Evolutionary conservation across 2,797 vertebrate genomes (phyloP), one percentile per base, ranked within the genome.

Genomic region (Muscicapa comitata): DNA sequence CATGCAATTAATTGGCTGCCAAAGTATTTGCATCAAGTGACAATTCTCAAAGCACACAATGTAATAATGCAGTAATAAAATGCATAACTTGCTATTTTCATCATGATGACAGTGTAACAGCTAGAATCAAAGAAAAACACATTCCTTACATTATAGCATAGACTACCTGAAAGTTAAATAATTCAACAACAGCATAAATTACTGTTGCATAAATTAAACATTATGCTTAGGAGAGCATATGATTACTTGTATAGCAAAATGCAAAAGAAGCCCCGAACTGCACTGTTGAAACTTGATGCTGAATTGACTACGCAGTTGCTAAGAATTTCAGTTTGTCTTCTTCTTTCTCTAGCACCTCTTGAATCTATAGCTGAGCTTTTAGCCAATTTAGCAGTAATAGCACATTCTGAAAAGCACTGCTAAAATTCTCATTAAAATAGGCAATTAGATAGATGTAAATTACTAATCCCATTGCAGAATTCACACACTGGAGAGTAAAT

Each of bases 121-220:
- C 31, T 59, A 82, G 48, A 94, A 94, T 79, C 61, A 95, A 94
- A 90, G 90, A 65, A 88, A 92, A 93, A 40, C 11, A 40, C 20
- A 42, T 67, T 77, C n/a, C 10, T 71, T 72, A 53, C 45, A 71
- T 82, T 79, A 67, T 24, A 71, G 20, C 1, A 13, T 24, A 83
- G 53, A 83, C 40, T 88, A 82, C 15, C 42, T 33, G 61, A 42
- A 94, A 62, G 57, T 42, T 86, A 92, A 93, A 86, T 80, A 88
- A 92, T 91, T 90, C 61, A 94, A 45, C 7, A 87, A 35, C 17
- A 68, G 14, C 17, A 77, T 91, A 85, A 76, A 91, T 79, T 91
- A 62, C 58, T 62, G 33, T 75, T 18, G 40, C 40, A 76, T 82
- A 83, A 90, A 90, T 93, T 37, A 91, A 93, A 90, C 40, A 86